Base-by-base conservation (phyloP, 2,888 invertebrate species). In the Tetheella fluctuosa region DNA sequence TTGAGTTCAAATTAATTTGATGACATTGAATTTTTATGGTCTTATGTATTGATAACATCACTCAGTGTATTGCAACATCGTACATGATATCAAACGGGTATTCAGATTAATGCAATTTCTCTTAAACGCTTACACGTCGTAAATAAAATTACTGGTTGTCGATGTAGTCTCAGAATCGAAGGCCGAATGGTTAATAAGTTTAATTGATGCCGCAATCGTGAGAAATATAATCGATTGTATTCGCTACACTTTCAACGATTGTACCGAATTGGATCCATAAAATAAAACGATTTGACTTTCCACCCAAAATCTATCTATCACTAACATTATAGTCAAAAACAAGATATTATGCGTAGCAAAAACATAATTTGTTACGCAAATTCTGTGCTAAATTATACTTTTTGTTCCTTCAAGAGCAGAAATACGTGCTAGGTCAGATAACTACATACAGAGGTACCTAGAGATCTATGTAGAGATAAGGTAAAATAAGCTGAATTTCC, bases 41-140 rank as follows among this genome's bases (percentile, higher is more conserved):
- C 61, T 86, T 81, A 70, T 60, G 68, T 23, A 67, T 61, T 66
- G 73, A 52, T 57, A 62, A 54, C 61, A 65, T 73, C 81, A 89
- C 84, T 88, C 88, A 81, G 85, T 90, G 89, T 89, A 88, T 91
- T 91, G 93, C 91, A 89, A 89, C 91, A 88, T 88, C 90, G 88
- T 88, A 89, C 90, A 89, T 86, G 92, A 87, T 91, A 93, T 93
- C 90, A 90, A 90, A 90, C 90, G 86, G 86, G 90, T 91, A 92
- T 92, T 91, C 91, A 91, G 89, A 93, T 93, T 91, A 92, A 91
- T 93, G 92, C 91, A 91, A 92, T 93, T 92, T 91, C 90, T 92
- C 90, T 93, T 93, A 93, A 93, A 91, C 88, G 92, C 90, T 91
- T 91, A 88, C 92, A 92, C 91, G 90, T 91, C 91, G 88, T 92